phyloP scores from a whole-genome alignment of 2,888 invertebrate species.

The Steinernema carpocapsae region DNA sequence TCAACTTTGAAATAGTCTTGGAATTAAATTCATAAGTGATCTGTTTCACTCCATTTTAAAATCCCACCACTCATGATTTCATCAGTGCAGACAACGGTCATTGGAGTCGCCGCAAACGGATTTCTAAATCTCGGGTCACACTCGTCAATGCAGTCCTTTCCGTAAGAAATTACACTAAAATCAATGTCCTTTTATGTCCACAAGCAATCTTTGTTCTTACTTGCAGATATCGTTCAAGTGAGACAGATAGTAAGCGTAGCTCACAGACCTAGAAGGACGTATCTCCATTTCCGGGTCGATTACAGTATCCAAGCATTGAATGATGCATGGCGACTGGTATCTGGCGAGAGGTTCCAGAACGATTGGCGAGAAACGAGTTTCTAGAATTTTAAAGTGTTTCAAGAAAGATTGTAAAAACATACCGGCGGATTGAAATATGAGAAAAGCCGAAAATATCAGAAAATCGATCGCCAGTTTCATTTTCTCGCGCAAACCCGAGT shows the following conservation, averaged over 20 bases:
- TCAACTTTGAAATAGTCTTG: too few relatives aligned
- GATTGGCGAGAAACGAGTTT: slow-evolving; percentile 21
- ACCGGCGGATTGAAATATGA: slow-evolving; percentile 13
- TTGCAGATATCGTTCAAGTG: slow-evolving; percentile 29
- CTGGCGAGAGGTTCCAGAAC: slow-evolving; percentile 21
- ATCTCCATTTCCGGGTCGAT: slow-evolving; percentile 32
- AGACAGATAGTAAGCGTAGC: slow-evolving; percentile 22
- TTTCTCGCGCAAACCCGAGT: neutral
- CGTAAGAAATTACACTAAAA: slow-evolving; percentile 29
- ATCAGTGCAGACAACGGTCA: slow-evolving; percentile 16
- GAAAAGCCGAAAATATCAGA: slow-evolving; percentile 19
- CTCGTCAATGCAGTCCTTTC: slow-evolving; percentile 22
- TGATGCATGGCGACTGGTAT: slow-evolving; percentile 32
- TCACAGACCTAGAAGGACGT: slow-evolving; percentile 8
- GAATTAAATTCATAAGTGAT: too few relatives aligned
- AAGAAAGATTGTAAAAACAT: too few relatives aligned
- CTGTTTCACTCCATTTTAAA: too few relatives aligned
- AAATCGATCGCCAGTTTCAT: slow-evolving; percentile 23
- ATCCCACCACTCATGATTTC: slow-evolving; percentile 12
- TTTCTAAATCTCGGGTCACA: slow-evolving; percentile 17
- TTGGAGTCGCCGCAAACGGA: slow-evolving; percentile 9
- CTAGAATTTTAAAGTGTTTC: neutral
- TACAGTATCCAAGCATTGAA: slow-evolving; percentile 14
- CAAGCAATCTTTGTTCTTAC: too few relatives aligned
- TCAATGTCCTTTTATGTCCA: neutral